Conservation (phyloP, 2,113 vertebrate species). For the Equus quagga region DNA sequence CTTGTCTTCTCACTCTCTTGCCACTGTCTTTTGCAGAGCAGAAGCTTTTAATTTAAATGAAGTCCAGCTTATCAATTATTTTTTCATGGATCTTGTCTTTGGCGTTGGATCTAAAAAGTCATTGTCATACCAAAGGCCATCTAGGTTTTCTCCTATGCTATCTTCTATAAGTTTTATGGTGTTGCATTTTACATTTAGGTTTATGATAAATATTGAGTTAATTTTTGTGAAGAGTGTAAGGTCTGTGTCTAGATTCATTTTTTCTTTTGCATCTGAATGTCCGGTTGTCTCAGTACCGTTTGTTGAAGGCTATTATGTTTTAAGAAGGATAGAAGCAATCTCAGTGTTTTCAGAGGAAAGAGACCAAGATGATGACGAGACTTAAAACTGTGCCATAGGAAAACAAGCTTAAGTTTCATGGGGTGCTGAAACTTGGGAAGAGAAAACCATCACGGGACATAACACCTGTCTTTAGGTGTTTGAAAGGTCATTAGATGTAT, state of each 20-base stretch:
- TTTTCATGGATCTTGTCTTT: background rate
- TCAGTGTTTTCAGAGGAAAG: conserved; percentile 4
- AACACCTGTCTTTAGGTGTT: background rate
- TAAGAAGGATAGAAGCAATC: background rate
- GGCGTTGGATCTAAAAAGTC: background rate
- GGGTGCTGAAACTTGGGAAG: background rate
- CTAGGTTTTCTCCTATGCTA: background rate
- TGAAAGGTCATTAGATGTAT: background rate
- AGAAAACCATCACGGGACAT: background rate
- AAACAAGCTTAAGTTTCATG: background rate
- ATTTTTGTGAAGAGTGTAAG: background rate
- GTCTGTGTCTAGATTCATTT: background rate
- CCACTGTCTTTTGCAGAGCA: background rate
- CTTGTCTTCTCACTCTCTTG: background rate
- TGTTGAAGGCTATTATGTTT: background rate
- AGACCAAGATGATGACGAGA: background rate
- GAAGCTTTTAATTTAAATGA: background rate
- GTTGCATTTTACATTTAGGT: background rate
- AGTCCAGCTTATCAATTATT: background rate
- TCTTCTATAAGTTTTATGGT: background rate
- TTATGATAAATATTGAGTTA: background rate
- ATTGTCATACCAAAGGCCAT: background rate
- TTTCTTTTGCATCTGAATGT: background rate
- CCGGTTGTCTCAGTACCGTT: background rate
- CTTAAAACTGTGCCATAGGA: background rate